Base-by-base conservation (phyloP, 1,140 invertebrate species). In the Cecropterus lyciades region DNA sequence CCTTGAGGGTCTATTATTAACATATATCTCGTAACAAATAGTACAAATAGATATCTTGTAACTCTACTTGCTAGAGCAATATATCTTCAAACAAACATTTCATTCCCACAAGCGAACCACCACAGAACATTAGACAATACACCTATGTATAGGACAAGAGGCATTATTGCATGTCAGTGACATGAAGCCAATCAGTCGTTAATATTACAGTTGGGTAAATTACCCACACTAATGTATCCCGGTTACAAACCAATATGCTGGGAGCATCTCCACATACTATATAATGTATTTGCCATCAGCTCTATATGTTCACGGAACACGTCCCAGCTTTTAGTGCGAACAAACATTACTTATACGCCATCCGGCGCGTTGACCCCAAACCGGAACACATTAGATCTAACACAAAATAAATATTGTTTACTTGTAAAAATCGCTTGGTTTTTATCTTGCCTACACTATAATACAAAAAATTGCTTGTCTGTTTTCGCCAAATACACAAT, bases 261-360 rank as follows among this genome's bases (percentile, higher is more conserved):
- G 42, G 6, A 53, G 43, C 14, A 53, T 24, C 13, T 9, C 13
- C 15, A n/a, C n/a, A n/a, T 45, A 57, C 17, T 57, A 45, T 57
- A 57, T 30, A 57, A 27, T 27, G 37, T 57, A 57, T 57, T 11
- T 56, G 43, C 37, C n/a, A 59, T 43, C 37, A 46, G 20, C 10
- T 56, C 3, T 56, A 11, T 51, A 37, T 13, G 48, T 51, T 37
- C n/a, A 55, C 57, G 63, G 72, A 73, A 77, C 75, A 79, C 74
- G 80, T 70, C 72, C 73, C 73, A 77, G 81, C 82, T 87, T 85
- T 85, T 87, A 85, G 81, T 79, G 68, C 17, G 71, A 77, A 75
- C 79, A 85, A 87, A 87, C 84, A 83, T 87, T 82, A 87, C 83
- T 85, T 82, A 77, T 72, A 75, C 79, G 74, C 56, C 76, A 80